These are phyloP conservation scores for Spongia lamella DNA, from an alignment of 37 sponge, comb jelly and placozoan species.

Conservation along the genomic window DNA sequence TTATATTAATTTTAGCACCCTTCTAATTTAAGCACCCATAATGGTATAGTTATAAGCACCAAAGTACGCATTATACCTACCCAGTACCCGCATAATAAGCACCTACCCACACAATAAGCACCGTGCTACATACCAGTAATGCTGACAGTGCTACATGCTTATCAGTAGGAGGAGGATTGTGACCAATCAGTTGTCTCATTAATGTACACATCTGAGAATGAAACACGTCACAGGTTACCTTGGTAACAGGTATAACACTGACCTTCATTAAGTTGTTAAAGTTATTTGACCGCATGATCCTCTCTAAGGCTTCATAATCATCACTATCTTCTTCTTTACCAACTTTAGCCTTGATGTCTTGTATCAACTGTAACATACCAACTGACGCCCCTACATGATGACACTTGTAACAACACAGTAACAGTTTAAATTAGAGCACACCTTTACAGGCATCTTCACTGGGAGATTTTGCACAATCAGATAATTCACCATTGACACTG, in stretches of 20 bases:
- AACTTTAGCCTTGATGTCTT: conserved; percentile 42
- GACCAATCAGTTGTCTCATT: conserved; percentile 12
- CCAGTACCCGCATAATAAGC: neutral
- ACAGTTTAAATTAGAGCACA: too few relatives aligned
- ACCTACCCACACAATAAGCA: conserved; percentile 20
- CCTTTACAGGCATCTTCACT: too few relatives aligned
- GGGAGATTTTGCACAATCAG: too few relatives aligned
- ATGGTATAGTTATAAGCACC: too few relatives aligned
- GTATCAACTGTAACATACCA: conserved; percentile 6
- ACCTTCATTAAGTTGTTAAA: conserved; percentile 74
- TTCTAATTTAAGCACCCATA: too few relatives aligned
- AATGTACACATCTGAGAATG: conserved; percentile 10
- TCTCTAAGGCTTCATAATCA: conserved; percentile 59
- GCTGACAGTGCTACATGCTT: conserved; percentile 12
- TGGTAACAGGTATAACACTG: conserved; percentile 8
- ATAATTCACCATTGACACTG: too few relatives aligned
- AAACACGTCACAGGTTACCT: neutral
- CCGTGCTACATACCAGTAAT: conserved; percentile 13
- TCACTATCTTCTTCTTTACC: conserved; percentile 58
- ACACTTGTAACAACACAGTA: too few relatives aligned
- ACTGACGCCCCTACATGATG: too few relatives aligned
- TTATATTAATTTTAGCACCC: too few relatives aligned
- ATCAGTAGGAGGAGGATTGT: neutral
- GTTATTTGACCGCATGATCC: conserved; percentile 50
- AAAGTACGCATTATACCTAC: too few relatives aligned